Conservation (phyloP, 2,888 invertebrate species). For the Axea sp. region DNA sequence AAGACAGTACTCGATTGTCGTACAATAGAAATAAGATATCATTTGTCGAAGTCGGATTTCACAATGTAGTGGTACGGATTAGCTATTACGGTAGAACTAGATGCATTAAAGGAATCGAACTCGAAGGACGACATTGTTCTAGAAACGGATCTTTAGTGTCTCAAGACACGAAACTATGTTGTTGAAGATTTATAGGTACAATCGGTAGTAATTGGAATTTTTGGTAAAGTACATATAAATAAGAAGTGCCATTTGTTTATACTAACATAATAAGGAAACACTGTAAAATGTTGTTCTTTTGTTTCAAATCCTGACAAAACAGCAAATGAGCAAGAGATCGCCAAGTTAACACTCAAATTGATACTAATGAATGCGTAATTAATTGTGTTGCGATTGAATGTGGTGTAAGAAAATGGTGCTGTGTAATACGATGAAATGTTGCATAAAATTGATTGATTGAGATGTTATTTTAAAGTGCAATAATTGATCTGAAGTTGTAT, state of each 20-base stretch:
- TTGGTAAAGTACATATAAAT: constrained; percentile 2
- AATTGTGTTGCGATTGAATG: no score
- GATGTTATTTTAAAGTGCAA: no score
- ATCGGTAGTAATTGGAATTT: constrained; percentile 21
- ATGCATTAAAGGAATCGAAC: constrained; percentile 44
- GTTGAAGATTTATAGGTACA: constrained; percentile 34
- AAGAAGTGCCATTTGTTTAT: no score
- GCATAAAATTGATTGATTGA: no score
- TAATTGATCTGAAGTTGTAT: no score
- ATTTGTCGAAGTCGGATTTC: constrained; percentile 47
- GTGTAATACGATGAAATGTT: no score
- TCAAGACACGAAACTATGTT: constrained; percentile 36
- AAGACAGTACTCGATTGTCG: constrained; percentile 32
- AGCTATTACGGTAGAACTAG: constrained; percentile 33
- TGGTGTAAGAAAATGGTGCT: no score
- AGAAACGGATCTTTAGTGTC: constrained; percentile 37
- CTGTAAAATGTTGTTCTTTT: background rate
- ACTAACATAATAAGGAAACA: no score
- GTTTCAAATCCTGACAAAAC: no score
- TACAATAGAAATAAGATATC: constrained; percentile 50
- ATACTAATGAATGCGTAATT: no score
- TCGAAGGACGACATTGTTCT: constrained; percentile 47
- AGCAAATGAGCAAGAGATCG: no score
- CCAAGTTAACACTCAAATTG: no score
- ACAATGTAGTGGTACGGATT: constrained; percentile 36